Evolutionary conservation across 2,888 invertebrate genomes (phyloP), one percentile per base, ranked within the genome.

Genomic region (Fragum fragum): DNA sequence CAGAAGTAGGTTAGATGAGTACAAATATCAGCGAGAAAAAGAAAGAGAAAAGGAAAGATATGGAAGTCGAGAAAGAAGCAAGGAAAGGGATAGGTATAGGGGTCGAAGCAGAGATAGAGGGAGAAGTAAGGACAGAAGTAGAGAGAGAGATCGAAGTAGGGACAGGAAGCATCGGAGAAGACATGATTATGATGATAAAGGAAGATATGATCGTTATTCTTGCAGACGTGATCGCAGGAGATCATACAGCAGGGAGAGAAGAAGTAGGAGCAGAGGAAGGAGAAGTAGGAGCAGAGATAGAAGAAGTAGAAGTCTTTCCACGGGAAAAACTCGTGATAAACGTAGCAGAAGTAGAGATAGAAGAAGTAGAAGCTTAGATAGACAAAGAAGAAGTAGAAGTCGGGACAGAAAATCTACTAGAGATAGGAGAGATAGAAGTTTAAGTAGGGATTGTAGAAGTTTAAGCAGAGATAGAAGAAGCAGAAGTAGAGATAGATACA

Each of bases 101-200:
- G 47, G 53, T n/a, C 76, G 76, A 29, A 70, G 71, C 14, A 74
- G 77, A 57, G 71, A 68, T 28, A 66, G 80, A 28, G 73, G 81
- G 21, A 72, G 87, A 70, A 83, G 85, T 73, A 68, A 61, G 32
- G 82, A 85, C 26, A 77, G 77, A n/a, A 71, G 73, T 23, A 72
- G 74, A 32, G 23, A 66, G 14, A 84, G 85, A 36, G 83, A 83
- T 47, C 79, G 79, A 72, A 77, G 80, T 59, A 59, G 70, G 72
- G 72, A 73, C n/a, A 66, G 81, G 18, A 69, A 79, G n/a, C 53
- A 73, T 16, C 71, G 74, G 68, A 82, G 85, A 74, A 55, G 75
- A 57, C 74, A 79, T 72, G 73, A 69, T 18, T 68, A 78, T 73
- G 73, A 75, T 36, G 74, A 74, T 61, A 76, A 70, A 28, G 52